Base-by-base conservation (phyloP, 2,888 invertebrate species). In the Melanophora roralis region DNA sequence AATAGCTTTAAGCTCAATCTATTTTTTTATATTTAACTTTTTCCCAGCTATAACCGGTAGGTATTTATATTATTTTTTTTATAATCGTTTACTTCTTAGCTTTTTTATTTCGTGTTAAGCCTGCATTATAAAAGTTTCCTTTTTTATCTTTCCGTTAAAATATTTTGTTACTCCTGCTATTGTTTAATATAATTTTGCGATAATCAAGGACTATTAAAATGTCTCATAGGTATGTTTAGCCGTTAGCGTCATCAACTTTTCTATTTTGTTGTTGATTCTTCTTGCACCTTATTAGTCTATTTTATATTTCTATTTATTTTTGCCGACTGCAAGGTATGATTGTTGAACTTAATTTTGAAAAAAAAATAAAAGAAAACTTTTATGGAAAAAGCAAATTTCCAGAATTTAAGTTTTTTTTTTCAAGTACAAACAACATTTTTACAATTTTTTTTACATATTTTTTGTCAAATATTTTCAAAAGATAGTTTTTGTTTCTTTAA, bases 171-270 rank as follows among this genome's bases (percentile, higher is more conserved):
- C 32, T 55, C 23, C 43, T 47, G 27, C 40, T 62, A 36, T 55
- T 65, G 19, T 59, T 59, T 27, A 43, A 49, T 27, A 67, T 77
- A 65, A 57, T 71, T 71, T 64, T 57, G 32, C 34, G 16, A 62
- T 27, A 45, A 72, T 67, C 49, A 79, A 72, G 67, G 76, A 76
- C 76, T 76, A 73, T 76, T 73, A 80, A 73, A 76, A 73, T 76
- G 80, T 80, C 80, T 73, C 76, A 76, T 73, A 80, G 80, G 72
- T 80, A 73, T 80, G 57, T 76, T 80, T 80, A 76, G 76, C 76
- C 76, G 47, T 59, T 76, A 59, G 80, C 76, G 76, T 62, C 76
- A 51, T 72, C 45, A 76, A 68, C 43, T 43, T 67, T 27, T 27
- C 27, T 27, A 5, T 3, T 6, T 27, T 27, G 27, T 27, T 3